Conservation (phyloP, 1,140 invertebrate species). For the Drosophila bipectinata region DNA sequence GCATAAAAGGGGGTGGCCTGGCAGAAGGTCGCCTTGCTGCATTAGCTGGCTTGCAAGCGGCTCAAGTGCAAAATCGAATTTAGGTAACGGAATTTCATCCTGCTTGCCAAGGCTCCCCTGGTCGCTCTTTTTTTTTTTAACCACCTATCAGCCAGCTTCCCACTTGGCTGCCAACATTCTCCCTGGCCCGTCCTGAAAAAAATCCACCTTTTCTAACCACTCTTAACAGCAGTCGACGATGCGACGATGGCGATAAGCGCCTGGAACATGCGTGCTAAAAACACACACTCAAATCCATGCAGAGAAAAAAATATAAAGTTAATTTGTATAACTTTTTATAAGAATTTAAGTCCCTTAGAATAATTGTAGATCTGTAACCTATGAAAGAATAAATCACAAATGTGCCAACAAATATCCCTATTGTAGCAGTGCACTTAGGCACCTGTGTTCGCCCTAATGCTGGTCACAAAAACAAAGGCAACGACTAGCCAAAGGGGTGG, state of each 20-base stretch:
- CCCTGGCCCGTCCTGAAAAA: slow-evolving; percentile 16
- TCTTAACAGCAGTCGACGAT: slow-evolving; percentile 39
- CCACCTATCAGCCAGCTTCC: not conserved
- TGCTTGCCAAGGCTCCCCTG: slow-evolving; percentile 58
- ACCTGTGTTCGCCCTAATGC: slow-evolving; percentile 29
- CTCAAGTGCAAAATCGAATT: slow-evolving; percentile 81
- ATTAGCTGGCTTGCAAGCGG: slow-evolving; percentile 72
- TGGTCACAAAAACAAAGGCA: slow-evolving; percentile 30
- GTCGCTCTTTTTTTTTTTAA: not conserved
- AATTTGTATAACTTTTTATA: not conserved
- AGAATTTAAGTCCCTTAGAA: not conserved
- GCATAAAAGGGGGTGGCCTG: not conserved
- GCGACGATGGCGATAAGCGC: slow-evolving; percentile 71
- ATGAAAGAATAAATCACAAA: not conserved
- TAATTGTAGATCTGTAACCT: not conserved
- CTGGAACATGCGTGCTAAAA: slow-evolving; percentile 75
- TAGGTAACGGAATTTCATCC: slow-evolving; percentile 76
- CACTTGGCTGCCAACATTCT: not conserved
- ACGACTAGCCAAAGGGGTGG: slow-evolving; percentile 1
- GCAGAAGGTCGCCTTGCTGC: slow-evolving; percentile 62
- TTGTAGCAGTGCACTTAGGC: slow-evolving; percentile 12
- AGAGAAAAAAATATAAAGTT: not conserved
- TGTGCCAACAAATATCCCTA: not conserved
- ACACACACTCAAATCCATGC: slow-evolving; percentile 26
- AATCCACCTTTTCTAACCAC: slow-evolving; percentile 16